A percentile compares a stretch with the other conserved stretches of the same genome.
Evolutionary conservation across 2,113 vertebrate species (phyloP).

Genomic region (Centropus bengalensis): DNA sequence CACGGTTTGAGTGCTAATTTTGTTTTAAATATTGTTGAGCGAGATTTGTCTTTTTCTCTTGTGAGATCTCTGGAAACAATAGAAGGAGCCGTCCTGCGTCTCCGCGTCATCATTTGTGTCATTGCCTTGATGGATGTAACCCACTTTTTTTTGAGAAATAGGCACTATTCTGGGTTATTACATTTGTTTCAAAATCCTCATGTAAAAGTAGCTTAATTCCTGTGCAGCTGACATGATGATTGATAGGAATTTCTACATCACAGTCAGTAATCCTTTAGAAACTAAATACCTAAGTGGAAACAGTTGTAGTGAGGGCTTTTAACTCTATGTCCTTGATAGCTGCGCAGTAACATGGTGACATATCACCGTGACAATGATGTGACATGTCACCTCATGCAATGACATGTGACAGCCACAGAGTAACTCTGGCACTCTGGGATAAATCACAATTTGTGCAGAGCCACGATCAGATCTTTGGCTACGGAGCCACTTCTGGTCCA

Average conservation of each 20-base stretch:
- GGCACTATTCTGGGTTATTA: slow-evolving; percentile 42
- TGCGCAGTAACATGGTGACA: slow-evolving; percentile 38
- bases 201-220: slow-evolving; percentile 65
- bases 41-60: background rate
- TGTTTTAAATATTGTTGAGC: slow-evolving; percentile 5
- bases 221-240: slow-evolving; percentile 56
- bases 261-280: slow-evolving; percentile 66
- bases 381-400: slow-evolving; percentile 51
- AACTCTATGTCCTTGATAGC: slow-evolving; percentile 29
- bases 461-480: background rate
- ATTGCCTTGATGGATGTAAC: slow-evolving; percentile 45
- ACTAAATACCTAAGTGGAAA: slow-evolving; percentile 65
- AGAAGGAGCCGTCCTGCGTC: slow-evolving; percentile 20
- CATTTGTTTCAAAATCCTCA: slow-evolving; percentile 61
- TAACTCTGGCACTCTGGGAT: background rate
- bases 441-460: slow-evolving; percentile 12
- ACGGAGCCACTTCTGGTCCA: background rate
- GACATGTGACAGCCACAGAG: slow-evolving; percentile 62
- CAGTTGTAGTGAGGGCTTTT: slow-evolving; percentile 55
- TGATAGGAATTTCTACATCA: slow-evolving; percentile 69
- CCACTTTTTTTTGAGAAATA: slow-evolving; percentile 55
- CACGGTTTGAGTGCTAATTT: background rate
- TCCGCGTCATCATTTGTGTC: slow-evolving; percentile 41
- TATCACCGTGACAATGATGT: slow-evolving; percentile 65
- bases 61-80: slow-evolving; percentile 9